Evolutionary conservation across 53 echinoderm and acorn worm species (phyloP), one percentile per base, ranked within the genome.

Genomic region (Apostichopus leukothele): DNA sequence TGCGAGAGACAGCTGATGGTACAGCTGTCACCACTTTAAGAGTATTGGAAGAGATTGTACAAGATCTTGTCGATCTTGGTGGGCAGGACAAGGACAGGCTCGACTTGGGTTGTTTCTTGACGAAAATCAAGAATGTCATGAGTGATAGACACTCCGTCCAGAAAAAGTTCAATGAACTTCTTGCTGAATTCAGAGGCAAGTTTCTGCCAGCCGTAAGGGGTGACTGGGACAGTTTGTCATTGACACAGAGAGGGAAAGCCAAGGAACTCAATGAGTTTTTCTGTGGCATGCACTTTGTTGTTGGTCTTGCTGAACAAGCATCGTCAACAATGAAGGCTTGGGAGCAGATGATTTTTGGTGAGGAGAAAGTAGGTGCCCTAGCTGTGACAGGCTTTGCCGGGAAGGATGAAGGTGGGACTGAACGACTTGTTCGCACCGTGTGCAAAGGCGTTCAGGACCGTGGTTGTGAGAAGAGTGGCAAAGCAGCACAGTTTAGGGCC

Each of bases 401-500:
- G 20, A 74, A 67, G 83, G 53, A 89, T 5, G 90, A 87, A 51
- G 63, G 90, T 90, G 92, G 90, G 23, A 86, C 92, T 53, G 92
- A 87, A 25, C 78, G 92, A 21, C 54, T 90, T 61, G 79, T 90
- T 52, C 53, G 90, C 18, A 88, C 83, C 22, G 93, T 93, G 23
- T 93, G 90, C 73, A 76, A 90, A 67, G 88, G 93, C 84, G 89
- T 90, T 14, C 93, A 93, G 51, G 83, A 90, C 21, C 75, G 90
- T 78, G 93, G 86, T 0, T 91, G 93, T 86, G 91, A 93, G 75
- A 89, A 93, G 63, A 88, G 67, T 74, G 91, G 93, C 25, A 93
- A 91, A 67, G 89, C 93, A 14, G 89, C 91, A 51, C 51, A 89
- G 51, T 93, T 93, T 68, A 73, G 89, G 52, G 86, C 89, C 19